Conservation (phyloP, 2,113 vertebrate genomes). For the Chamaea fasciata region DNA sequence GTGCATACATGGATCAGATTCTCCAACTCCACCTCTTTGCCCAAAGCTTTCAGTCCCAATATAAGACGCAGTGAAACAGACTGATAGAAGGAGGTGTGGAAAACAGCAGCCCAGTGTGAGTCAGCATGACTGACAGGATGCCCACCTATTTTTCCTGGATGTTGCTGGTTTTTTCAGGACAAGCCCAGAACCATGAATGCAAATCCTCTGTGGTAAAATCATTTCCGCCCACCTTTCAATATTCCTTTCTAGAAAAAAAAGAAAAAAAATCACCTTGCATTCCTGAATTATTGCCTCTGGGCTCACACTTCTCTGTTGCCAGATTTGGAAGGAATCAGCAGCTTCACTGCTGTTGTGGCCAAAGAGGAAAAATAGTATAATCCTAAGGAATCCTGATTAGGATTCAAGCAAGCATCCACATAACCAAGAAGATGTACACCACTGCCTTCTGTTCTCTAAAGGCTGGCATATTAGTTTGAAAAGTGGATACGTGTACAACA, state of each 20-base stretch:
- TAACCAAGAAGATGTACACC: neutral
- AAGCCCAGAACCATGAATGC: neutral
- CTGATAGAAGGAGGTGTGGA: neutral
- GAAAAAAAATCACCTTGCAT: neutral
- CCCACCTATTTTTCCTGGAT: constrained; percentile 11
- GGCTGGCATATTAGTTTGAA: neutral
- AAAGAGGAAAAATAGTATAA: neutral
- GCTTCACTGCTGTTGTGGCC: neutral
- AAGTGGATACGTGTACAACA: neutral
- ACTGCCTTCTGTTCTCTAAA: neutral
- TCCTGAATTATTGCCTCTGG: neutral
- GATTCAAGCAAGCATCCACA: neutral
- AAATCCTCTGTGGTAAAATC: neutral
- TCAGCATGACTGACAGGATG: neutral
- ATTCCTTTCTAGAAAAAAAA: neutral
- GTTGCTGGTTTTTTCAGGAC: neutral
- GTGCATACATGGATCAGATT: neutral
- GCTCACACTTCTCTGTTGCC: neutral
- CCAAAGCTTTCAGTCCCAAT: neutral
- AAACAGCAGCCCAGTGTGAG: neutral
- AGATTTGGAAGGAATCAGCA: neutral
- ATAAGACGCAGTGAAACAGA: neutral
- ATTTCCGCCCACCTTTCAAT: neutral
- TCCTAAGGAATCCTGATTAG: neutral
- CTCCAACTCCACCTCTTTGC: neutral